These are phyloP conservation scores for Subacronicta megacephala DNA, from an alignment of 2,888 invertebrate species.

Conservation along the genomic window DNA sequence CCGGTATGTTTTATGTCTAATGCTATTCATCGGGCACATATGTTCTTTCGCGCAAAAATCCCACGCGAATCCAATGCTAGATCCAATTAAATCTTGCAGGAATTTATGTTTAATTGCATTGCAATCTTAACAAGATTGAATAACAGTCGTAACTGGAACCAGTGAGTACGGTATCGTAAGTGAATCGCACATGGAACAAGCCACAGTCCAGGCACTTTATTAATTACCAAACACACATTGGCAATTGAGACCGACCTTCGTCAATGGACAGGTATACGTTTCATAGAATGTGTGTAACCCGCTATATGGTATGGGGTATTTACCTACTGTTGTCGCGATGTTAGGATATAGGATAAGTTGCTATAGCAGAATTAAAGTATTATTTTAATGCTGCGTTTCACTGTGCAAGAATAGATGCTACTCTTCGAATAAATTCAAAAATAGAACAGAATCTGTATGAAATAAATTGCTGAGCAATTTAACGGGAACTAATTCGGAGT, in stretches of 20 bases:
- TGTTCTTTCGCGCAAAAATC: too few species aligned
- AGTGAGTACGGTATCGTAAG: slow-evolving; percentile 6
- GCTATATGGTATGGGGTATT: slow-evolving; percentile 22
- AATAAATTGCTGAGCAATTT: too few species aligned
- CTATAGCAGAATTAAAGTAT: too few species aligned
- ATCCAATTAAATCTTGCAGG: neutral
- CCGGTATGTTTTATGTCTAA: too few species aligned
- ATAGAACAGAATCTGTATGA: too few species aligned
- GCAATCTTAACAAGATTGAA: neutral
- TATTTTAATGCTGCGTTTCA: too few species aligned
- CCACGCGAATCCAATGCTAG: neutral
- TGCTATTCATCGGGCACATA: too few species aligned
- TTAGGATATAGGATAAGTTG: slow-evolving; percentile 1
- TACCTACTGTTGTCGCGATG: neutral
- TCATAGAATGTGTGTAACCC: slow-evolving; percentile 37
- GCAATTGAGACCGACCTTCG: slow-evolving; percentile 75
- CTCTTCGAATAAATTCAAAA: too few species aligned
- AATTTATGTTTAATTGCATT: slow-evolving; percentile 1
- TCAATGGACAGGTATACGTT: slow-evolving; percentile 43
- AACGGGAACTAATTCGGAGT: too few species aligned
- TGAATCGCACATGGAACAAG: slow-evolving; percentile 47
- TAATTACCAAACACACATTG: slow-evolving; percentile 76
- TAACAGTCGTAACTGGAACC: slow-evolving; percentile 2
- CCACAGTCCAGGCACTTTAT: slow-evolving; percentile 61
- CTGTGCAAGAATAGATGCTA: neutral